Base-by-base conservation (phyloP, 2,888 invertebrate species). In the Watsonalla cultraria region DNA sequence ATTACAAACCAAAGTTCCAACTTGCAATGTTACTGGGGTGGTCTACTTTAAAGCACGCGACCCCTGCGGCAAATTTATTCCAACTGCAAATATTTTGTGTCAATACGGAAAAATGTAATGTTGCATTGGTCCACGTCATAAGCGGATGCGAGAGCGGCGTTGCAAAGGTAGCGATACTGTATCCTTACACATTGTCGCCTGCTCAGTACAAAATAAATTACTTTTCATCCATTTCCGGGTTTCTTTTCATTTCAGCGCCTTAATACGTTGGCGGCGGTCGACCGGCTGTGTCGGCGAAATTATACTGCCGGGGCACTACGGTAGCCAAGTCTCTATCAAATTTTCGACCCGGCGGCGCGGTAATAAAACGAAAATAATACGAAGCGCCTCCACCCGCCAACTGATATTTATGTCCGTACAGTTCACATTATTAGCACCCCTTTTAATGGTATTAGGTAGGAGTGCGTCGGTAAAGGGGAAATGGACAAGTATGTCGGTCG, bases 301-400 rank as follows among this genome's bases (percentile, higher is more conserved):
- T 82, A 82, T 81, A 84, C 82, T 76, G 76, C 72, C 76, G 74
- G 75, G 73, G 74, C 79, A 77, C 74, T 80, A 76, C 76, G 68
- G 74, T 76, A 80, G 84, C 85, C 84, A 85, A 86, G 83, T 82
- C 82, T 83, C 82, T 84, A 84, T 86, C 82, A 83, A 85, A 83
- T 79, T 82, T 79, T 74, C 80, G 71, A 75, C 71, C 74, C 75
- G 75, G 67, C 71, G 75, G 80, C 80, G 67, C 71, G 75, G 80
- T 81, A 84, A 85, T 86, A 86, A 86, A 86, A 86, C 65, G 80
- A 81, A 86, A 85, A 86, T 83, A 83, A 84, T 83, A 81, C 76
- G 74, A 68, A 79, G 68, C 72, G 72, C 71, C 76, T 76, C 66
- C 70, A 64, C 68, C 70, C 69, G 67, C 72, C 72, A 65, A 55